Evolutionary conservation across 35 echinoderm and acorn worm genomes (phyloP).

Genomic region (Ptychodera flava): DNA sequence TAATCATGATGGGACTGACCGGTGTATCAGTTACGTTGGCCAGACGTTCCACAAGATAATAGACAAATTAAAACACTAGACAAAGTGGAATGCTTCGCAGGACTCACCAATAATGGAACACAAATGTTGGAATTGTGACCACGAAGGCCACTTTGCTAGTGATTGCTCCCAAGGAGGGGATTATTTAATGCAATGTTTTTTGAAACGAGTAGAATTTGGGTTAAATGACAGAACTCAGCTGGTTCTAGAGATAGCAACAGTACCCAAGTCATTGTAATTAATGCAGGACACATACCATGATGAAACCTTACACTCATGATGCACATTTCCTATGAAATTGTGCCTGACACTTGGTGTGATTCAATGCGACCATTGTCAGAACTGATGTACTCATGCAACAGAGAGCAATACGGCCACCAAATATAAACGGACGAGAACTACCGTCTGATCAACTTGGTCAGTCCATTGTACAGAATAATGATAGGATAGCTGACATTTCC

Average conservation of each 20-base stretch:
- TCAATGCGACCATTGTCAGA: background rate
- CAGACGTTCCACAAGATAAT: background rate
- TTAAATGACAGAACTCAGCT: background rate
- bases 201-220: background rate
- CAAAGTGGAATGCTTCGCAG: background rate
- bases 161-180: background rate
- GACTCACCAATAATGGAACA: background rate
- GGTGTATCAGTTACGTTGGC: background rate
- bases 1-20: background rate
- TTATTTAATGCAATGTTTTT: background rate
- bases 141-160: background rate
- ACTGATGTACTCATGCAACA: background rate
- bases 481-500: background rate
- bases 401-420: background rate
- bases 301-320: background rate
- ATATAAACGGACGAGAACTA: background rate
- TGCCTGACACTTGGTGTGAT: background rate
- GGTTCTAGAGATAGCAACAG: background rate
- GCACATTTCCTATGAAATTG: background rate
- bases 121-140: background rate
- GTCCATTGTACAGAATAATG: background rate
- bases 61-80: too few species aligned
- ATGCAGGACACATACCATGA: background rate
- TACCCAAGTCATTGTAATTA: background rate
- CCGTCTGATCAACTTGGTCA: background rate